phyloP scores from a whole-genome alignment of 92 coral and sea anemone genomes.

The Porites lobata region DNA sequence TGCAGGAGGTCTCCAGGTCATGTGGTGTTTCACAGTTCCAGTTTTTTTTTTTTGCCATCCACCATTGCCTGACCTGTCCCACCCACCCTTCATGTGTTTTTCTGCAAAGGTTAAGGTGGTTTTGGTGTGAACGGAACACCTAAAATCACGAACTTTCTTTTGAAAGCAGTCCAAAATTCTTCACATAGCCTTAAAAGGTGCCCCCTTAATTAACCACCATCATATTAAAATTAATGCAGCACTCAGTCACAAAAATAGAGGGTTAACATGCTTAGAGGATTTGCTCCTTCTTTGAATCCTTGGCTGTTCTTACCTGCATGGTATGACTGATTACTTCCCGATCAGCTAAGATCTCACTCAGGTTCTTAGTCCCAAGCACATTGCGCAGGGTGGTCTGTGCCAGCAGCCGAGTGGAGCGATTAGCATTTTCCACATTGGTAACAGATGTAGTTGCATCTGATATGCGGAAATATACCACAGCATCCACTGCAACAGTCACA shows the following conservation, averaged over 20 bases:
- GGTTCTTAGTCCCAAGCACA: slow-evolving; percentile 83
- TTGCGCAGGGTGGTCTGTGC: slow-evolving; percentile 89
- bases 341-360: slow-evolving; percentile 86
- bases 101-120: too few relatives aligned
- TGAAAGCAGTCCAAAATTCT: too few relatives aligned
- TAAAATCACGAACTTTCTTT: too few relatives aligned
- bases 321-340: slow-evolving; percentile 79
- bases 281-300: background rate
- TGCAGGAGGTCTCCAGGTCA: too few relatives aligned
- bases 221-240: too few relatives aligned
- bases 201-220: too few relatives aligned
- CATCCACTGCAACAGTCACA: slow-evolving; percentile 90
- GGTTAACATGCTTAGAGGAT: background rate
- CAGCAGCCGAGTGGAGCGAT: slow-evolving; percentile 84
- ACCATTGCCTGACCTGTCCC: too few relatives aligned
- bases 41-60: too few relatives aligned
- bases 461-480: slow-evolving; percentile 87
- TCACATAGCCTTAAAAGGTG: too few relatives aligned
- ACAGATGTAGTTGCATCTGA: slow-evolving; percentile 87
- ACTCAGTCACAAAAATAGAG: background rate
- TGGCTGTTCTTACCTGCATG: slow-evolving; percentile 67
- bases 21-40: too few relatives aligned
- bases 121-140: too few relatives aligned
- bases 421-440: slow-evolving; percentile 87
- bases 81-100: too few relatives aligned